These are phyloP conservation scores for Orchestes rusci DNA, from an alignment of 2,888 invertebrate genomes.

Conservation along the genomic window DNA sequence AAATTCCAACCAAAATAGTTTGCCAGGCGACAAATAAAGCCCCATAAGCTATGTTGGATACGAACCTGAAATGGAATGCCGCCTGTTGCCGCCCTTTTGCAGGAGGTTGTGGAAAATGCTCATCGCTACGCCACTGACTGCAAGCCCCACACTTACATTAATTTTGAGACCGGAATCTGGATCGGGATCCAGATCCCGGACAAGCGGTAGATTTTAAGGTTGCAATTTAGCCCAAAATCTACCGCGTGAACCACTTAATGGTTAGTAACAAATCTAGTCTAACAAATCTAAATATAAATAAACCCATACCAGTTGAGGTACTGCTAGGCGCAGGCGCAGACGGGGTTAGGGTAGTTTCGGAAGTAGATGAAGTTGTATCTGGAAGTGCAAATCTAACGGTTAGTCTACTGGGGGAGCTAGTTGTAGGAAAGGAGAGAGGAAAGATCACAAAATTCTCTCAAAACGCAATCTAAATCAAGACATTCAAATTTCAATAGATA, in stretches of 20 bases:
- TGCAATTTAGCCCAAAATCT: neutral
- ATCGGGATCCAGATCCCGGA: too few relatives aligned
- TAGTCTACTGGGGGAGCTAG: constrained; percentile 1
- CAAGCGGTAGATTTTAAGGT: too few relatives aligned
- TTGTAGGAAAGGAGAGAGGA: neutral
- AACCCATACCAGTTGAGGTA: constrained; percentile 14
- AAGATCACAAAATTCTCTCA: too few relatives aligned
- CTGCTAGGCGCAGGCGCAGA: constrained; percentile 11
- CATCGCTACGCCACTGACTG: constrained; percentile 36
- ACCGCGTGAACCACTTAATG: too few relatives aligned
- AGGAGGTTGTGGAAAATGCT: constrained; percentile 34
- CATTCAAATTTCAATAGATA: too few relatives aligned
- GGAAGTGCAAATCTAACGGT: constrained; percentile 7
- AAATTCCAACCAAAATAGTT: too few relatives aligned
- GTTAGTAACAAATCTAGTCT: neutral
- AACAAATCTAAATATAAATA: constrained; percentile 2
- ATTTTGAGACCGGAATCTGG: constrained; percentile 12
- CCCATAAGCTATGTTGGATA: too few relatives aligned
- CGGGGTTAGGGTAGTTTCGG: constrained; percentile 16
- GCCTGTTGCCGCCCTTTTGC: constrained; percentile 35
- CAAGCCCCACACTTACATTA: constrained; percentile 34
- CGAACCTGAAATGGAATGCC: constrained; percentile 43
- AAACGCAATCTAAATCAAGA: too few relatives aligned
- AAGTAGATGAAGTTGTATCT: constrained; percentile 15
- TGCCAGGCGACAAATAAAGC: too few relatives aligned